These are phyloP conservation scores for Bilobella aurantiaca DNA, from an alignment of 1,140 invertebrate genomes.

Conservation along the genomic window DNA sequence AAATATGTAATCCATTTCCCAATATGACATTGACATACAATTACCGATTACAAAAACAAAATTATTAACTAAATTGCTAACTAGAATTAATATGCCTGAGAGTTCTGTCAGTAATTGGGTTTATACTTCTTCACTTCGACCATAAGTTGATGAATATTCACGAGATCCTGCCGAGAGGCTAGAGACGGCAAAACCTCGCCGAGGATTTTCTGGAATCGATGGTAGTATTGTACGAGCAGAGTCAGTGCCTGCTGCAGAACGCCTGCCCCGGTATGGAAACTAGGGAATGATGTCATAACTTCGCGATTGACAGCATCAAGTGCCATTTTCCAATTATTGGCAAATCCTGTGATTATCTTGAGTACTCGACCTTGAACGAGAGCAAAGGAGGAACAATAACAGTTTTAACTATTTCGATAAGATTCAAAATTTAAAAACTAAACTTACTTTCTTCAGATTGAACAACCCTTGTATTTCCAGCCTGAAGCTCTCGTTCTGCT, in stretches of 20 bases:
- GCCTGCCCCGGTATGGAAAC: slow-evolving; percentile 85
- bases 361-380: slow-evolving; percentile 56
- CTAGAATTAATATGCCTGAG: no score
- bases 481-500: slow-evolving; percentile 75
- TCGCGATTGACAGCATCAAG: slow-evolving; percentile 90
- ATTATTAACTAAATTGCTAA: background rate
- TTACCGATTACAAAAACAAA: no score
- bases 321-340: slow-evolving; percentile 84
- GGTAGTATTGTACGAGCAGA: slow-evolving; percentile 94
- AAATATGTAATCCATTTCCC: no score
- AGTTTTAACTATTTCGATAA: background rate
- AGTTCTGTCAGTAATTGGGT: slow-evolving; percentile 54
- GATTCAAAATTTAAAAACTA: background rate
- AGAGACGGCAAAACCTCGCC: slow-evolving; percentile 50
- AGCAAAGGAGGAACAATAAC: slow-evolving; percentile 6
- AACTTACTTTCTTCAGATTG: slow-evolving; percentile 64
- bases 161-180: slow-evolving; percentile 74
- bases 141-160: slow-evolving; percentile 98
- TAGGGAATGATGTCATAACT: slow-evolving; percentile 89
- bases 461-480: slow-evolving; percentile 63
- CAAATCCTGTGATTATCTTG: slow-evolving; percentile 76
- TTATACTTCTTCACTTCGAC: slow-evolving; percentile 99
- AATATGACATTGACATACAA: no score
- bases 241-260: slow-evolving; percentile 87
- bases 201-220: slow-evolving; percentile 92